These are phyloP conservation scores for Geotrypetes seraphini DNA, from an alignment of 2,797 vertebrate genomes.

Conservation along the genomic window DNA sequence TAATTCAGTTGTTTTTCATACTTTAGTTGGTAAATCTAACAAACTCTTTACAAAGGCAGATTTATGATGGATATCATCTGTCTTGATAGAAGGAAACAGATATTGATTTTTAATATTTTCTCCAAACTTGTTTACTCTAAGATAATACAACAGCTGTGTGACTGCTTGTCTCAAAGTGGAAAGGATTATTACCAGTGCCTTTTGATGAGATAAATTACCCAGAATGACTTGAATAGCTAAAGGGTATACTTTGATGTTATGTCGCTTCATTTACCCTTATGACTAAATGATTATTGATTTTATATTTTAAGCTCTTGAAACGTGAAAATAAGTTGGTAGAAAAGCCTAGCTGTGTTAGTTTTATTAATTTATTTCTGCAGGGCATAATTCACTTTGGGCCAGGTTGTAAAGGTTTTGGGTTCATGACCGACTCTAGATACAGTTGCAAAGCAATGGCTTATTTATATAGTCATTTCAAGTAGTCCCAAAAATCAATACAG, in stretches of 20 bases:
- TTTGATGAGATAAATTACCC: constrained; percentile 79
- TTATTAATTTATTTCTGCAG: constrained; percentile 79
- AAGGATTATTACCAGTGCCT: constrained; percentile 70
- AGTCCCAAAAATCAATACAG: constrained; percentile 74
- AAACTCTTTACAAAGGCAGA: constrained; percentile 59
- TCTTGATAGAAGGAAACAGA: constrained; percentile 79
- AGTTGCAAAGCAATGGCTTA: constrained; percentile 73
- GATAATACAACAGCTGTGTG: constrained; percentile 68
- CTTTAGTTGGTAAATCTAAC: constrained; percentile 42
- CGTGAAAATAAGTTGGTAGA: constrained; percentile 72
- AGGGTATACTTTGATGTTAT: constrained; percentile 79
- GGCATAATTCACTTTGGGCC: constrained; percentile 69
- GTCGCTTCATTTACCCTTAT: constrained; percentile 83
- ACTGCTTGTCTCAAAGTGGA: constrained; percentile 61
- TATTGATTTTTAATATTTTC: constrained; percentile 90
- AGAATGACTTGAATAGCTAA: constrained; percentile 71
- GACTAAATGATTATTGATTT: constrained; percentile 96
- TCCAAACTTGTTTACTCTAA: constrained; percentile 76
- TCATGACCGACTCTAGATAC: constrained; percentile 68
- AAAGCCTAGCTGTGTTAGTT: constrained; percentile 64
- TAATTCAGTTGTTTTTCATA: constrained; percentile 47
- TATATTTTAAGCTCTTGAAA: constrained; percentile 77
- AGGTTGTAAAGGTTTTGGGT: constrained; percentile 70
- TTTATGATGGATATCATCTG: constrained; percentile 78
- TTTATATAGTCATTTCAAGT: constrained; percentile 77